Base-by-base conservation (phyloP, 2,888 invertebrate genomes). In the Hypomecis punctinalis region DNA sequence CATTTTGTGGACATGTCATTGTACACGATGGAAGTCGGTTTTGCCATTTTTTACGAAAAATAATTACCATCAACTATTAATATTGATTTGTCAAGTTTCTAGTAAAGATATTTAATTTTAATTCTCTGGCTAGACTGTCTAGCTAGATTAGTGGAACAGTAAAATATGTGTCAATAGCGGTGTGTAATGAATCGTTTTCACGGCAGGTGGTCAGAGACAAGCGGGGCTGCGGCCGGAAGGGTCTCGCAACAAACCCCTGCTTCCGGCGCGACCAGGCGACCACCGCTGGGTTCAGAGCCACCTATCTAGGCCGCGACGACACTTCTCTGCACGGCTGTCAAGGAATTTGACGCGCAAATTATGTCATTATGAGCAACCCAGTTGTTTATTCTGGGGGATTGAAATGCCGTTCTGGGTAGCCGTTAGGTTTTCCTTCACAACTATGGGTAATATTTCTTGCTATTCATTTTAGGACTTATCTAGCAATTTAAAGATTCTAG, bases 181-280 rank as follows among this genome's bases (percentile, higher is more conserved):
- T 62, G 70, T 35, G 61, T 71, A 78, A 70, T 73, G 58, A 68
- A 77, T 67, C 63, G 68, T 75, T 79, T 78, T 74, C 73, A 76
- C 73, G 75, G 77, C 83, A 83, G 82, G 85, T 85, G 84, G 76
- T 74, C 81, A 79, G 78, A 80, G 81, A 81, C 86, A 85, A 86
- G 82, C 85, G 52, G 47, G 65, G 61, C 51, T 55, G 13, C 60
- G 33, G 81, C 76, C 85, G 86, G 86, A 83, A 84, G 81, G 78
- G 78, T 77, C 81, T 82, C 79, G 82, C 82, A 80, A 85, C 87
- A 85, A 86, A 84, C 83, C 84, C 84, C 81, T 75, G 77, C 83
- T 89, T 90, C 91, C 91, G 89, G 80, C 74, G 76, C 67, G 76
- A 52, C 82, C 85, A 84, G 81, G 83, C 82, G 82, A 83, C 81